Conservation (phyloP, 2,888 invertebrate genomes). For the Sipha maydis region DNA sequence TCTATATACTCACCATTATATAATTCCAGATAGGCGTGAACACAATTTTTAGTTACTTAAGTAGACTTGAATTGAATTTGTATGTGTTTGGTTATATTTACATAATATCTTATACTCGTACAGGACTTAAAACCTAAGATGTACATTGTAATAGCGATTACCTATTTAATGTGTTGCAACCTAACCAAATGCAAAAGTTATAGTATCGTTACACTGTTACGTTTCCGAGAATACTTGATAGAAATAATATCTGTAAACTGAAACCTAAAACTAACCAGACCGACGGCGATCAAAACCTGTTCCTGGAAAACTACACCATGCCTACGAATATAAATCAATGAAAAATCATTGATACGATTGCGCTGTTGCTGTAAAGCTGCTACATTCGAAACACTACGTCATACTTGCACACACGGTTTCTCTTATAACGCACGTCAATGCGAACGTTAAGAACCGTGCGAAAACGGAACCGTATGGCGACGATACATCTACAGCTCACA, state of each 20-base stretch:
- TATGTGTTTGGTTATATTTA: neutral
- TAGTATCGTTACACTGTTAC: too few relatives aligned
- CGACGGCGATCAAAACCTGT: neutral
- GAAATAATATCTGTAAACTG: too few relatives aligned
- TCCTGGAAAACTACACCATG: neutral
- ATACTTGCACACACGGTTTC: neutral
- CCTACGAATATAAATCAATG: neutral
- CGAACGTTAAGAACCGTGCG: neutral
- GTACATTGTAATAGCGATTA: neutral
- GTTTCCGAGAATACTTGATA: too few relatives aligned
- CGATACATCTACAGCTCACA: neutral
- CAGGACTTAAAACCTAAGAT: neutral
- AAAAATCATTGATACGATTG: neutral
- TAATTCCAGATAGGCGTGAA: neutral
- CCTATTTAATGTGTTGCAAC: neutral
- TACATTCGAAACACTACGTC: neutral
- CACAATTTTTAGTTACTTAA: neutral
- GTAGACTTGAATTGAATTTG: neutral
- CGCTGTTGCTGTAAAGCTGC: neutral
- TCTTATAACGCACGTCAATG: neutral
- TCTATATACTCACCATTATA: neutral
- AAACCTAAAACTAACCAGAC: too few relatives aligned
- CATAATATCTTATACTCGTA: neutral
- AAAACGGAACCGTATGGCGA: neutral
- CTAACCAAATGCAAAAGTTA: neutral